These are phyloP conservation scores for Syngnathus typhle DNA, from an alignment of 2,113 vertebrate species.

Conservation along the genomic window DNA sequence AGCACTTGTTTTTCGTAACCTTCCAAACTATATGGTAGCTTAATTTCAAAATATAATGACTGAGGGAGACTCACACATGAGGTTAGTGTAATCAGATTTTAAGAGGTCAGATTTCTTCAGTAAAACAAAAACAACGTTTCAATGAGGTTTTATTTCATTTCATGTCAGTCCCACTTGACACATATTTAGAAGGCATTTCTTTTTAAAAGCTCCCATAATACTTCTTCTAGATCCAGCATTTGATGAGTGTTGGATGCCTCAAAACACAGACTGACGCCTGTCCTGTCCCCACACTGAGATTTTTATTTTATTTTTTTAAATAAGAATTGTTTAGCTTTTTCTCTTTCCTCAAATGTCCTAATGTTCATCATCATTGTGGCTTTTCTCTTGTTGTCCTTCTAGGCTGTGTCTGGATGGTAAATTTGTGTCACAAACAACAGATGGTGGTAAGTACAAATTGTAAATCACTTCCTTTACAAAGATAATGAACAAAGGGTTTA, in stretches of 20 bases:
- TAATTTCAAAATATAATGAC: neutral
- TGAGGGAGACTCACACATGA: neutral
- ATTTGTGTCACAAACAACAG: slow-evolving; percentile 77
- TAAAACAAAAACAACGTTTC: neutral
- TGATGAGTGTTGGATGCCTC: neutral
- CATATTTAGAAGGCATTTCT: neutral
- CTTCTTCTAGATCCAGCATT: too few relatives aligned
- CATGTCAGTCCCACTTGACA: neutral
- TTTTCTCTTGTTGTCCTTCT: slow-evolving; percentile 29
- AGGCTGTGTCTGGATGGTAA: slow-evolving; percentile 85
- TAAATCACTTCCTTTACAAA: neutral
- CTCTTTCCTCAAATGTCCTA: neutral
- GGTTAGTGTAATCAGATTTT: neutral
- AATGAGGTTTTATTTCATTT: neutral
- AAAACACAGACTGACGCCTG: neutral
- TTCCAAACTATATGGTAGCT: neutral
- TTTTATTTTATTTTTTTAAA: too few relatives aligned
- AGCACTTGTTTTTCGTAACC: neutral
- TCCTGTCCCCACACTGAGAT: neutral
- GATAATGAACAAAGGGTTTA: neutral
- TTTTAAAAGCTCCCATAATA: neutral
- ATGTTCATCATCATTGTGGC: neutral
- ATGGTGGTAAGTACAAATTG: slow-evolving; percentile 62
- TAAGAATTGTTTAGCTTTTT: neutral
- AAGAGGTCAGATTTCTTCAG: neutral